These are phyloP conservation scores for Schizaphis graminum DNA, from an alignment of 2,888 invertebrate genomes.

Conservation along the genomic window DNA sequence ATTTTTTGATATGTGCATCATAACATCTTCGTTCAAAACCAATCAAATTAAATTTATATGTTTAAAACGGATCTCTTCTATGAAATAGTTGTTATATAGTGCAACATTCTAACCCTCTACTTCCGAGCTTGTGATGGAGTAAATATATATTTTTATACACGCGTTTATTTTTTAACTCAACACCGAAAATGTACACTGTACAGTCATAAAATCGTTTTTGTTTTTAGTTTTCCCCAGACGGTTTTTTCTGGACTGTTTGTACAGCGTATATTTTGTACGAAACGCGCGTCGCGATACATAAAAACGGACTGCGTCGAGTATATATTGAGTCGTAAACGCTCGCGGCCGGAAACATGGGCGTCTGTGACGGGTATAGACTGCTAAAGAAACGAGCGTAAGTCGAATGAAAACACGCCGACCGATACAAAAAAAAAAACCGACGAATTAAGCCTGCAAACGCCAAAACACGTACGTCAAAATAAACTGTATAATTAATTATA, in stretches of 20 bases:
- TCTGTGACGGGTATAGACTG: background rate
- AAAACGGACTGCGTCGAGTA: background rate
- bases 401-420: background rate
- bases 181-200: background rate
- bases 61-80: too few relatives aligned
- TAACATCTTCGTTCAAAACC: too few relatives aligned
- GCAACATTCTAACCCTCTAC: too few relatives aligned
- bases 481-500: background rate
- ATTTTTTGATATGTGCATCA: too few relatives aligned
- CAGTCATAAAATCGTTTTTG: background rate
- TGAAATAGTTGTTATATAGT: too few relatives aligned
- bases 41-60: too few relatives aligned
- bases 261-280: background rate
- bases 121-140: too few relatives aligned
- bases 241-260: background rate
- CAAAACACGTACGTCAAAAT: background rate
- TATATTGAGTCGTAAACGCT: background rate
- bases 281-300: background rate
- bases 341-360: background rate
- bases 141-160: background rate
- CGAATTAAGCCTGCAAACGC: background rate
- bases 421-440: background rate
- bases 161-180: background rate
- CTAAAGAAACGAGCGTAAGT: background rate
- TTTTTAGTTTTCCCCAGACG: background rate